Conservation (phyloP, 2,113 vertebrate species). For the Oxyruncus cristatus region DNA sequence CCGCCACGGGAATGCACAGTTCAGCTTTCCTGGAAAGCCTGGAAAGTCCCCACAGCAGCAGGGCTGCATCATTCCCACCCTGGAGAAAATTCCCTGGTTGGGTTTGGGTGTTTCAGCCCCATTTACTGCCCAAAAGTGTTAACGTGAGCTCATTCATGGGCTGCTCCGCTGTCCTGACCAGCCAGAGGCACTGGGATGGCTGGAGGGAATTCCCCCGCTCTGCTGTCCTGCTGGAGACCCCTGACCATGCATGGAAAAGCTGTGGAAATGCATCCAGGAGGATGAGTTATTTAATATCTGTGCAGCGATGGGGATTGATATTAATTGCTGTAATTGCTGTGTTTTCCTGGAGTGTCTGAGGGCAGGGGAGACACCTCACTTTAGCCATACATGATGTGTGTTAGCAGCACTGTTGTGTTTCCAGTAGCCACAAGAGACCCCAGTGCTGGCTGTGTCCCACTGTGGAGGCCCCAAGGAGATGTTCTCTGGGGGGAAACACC, state of each 20-base stretch:
- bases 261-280: not conserved
- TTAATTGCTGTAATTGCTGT: not conserved
- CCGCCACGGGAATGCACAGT: not conserved
- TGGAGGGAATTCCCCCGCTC: not conserved
- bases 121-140: not conserved
- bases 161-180: not conserved
- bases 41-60: not conserved
- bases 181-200: not conserved
- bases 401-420: fast-evolving
- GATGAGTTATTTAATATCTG: fast-evolving
- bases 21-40: conserved; percentile 15
- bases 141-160: not conserved
- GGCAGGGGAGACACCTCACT: not conserved
- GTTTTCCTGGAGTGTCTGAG: not conserved
- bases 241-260: not conserved
- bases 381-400: fast-evolving
- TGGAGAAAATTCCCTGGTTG: not conserved
- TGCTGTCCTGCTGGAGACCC: not conserved
- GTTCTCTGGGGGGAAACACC: fast-evolving
- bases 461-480: not conserved
- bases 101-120: not conserved
- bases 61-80: not conserved
- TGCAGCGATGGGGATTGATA: not conserved
- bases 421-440: not conserved
- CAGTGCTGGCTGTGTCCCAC: fast-evolving